phyloP scores from a whole-genome alignment of 1,140 invertebrate genomes.

The Bombus cullumanus region DNA sequence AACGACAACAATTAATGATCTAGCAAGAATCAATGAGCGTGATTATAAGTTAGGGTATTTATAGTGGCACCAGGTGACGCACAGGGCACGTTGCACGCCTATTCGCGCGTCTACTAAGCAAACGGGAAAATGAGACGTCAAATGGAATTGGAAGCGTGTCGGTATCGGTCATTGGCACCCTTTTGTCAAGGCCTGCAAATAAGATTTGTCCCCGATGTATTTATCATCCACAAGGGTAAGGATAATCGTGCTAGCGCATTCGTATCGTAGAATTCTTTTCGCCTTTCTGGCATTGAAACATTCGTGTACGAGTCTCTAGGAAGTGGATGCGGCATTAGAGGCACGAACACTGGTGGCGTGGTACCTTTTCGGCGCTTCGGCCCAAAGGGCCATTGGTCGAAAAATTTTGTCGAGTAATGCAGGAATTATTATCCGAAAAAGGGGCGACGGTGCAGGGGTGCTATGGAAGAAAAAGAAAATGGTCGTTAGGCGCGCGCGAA shows the following conservation, averaged over 20 bases:
- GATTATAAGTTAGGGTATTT: constrained; percentile 48
- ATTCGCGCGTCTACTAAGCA: not conserved
- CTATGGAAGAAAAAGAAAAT: constrained; percentile 51
- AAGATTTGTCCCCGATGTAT: constrained; percentile 65
- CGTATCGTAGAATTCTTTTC: constrained; percentile 34
- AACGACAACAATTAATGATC: constrained; percentile 60
- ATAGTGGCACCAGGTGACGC: constrained; percentile 52
- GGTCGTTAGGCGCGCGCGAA: constrained; percentile 70
- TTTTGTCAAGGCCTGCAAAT: constrained; percentile 61
- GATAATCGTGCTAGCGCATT: constrained; percentile 70
- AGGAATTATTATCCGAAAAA: constrained; percentile 76
- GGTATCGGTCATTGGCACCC: constrained; percentile 55
- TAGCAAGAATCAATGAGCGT: constrained; percentile 46
- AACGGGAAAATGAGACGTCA: constrained; percentile 72
- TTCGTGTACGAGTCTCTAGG: constrained; percentile 7
- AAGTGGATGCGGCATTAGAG: constrained; percentile 23
- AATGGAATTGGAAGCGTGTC: constrained; percentile 41
- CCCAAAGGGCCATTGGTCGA: constrained; percentile 46
- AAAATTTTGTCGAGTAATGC: constrained; percentile 79
- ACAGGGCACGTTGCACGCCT: not conserved
- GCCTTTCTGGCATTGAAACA: not conserved
- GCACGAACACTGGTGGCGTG: not conserved
- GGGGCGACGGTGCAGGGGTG: constrained; percentile 31
- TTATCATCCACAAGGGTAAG: constrained; percentile 65
- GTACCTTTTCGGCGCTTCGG: constrained; percentile 11